Percentiles rank a stretch among this genome's conserved stretches.
Evolutionary conservation across 2,888 invertebrate genomes (phyloP).

Genomic region (Limnephilus rhombicus): DNA sequence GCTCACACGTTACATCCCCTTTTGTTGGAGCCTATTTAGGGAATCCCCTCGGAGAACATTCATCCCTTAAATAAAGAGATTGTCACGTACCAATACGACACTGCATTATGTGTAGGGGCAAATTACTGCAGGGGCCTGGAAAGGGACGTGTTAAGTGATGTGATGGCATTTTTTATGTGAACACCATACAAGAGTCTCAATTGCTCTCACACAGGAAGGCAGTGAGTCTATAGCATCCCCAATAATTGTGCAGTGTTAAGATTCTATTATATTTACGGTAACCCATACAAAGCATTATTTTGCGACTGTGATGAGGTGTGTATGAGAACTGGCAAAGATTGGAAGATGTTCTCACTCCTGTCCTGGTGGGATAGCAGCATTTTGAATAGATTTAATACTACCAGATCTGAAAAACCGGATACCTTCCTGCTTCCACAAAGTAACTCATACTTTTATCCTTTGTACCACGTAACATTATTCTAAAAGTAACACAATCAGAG

Average conservation of each 20-base stretch:
- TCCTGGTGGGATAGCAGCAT: not conserved
- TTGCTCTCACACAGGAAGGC: too few species aligned
- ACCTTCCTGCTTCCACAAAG: too few species aligned
- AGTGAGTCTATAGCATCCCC: too few species aligned
- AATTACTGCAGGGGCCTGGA: not conserved
- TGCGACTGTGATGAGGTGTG: too few species aligned
- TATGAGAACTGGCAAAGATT: not conserved
- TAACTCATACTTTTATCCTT: not conserved
- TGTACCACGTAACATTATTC: not conserved
- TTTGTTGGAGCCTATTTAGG: not conserved
- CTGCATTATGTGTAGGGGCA: constrained; percentile 58
- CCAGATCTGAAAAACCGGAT: not conserved
- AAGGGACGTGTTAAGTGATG: not conserved
- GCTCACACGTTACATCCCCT: not conserved
- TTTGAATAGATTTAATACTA: not conserved
- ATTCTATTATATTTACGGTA: not conserved
- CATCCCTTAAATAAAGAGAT: constrained; percentile 48
- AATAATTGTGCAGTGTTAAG: not conserved
- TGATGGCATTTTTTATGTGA: not conserved
- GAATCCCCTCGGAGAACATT: not conserved
- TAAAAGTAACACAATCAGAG: too few species aligned
- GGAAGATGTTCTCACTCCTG: not conserved
- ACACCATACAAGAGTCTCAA: too few species aligned
- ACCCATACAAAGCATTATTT: not conserved
- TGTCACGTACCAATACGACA: constrained; percentile 61